Evolutionary conservation across 2,888 invertebrate species (phyloP), one percentile per base, ranked within the genome.

Genomic region (Hydrotaea diabolus): DNA sequence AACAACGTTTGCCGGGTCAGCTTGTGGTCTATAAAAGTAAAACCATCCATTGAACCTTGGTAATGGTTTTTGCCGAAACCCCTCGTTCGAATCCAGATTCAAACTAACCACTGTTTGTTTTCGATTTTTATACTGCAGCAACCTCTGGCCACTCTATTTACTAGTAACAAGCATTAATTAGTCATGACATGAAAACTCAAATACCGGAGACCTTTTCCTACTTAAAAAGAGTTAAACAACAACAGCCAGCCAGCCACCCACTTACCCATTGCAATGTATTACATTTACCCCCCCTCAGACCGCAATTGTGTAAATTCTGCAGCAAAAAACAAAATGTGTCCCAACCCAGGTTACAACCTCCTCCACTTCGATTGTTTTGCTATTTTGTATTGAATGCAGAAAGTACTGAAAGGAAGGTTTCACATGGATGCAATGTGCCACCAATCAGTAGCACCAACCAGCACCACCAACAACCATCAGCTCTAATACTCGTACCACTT

Each of bases 151-250:
- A 36, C 17, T 26, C 31, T 15, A 31, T 31, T 31, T 31, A 36
- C 17, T 2, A 39, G 23, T 23, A 23, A n/a, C 19, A 23, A 39
- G 5, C 43, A 46, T 43, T 46, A 69, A 69, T 69, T 69, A 69
- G 69, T 46, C 46, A 69, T 11, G 23, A 39, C 69, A 69, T 31
- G 49, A 69, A 59, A 46, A 69, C 46, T 9, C 23, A 59, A 26
- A 26, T 26, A 59, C 2, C 23, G 26, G 26, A 62, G 62, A 62
- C 49, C 49, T 49, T 49, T 5, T 49, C n/a, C 49, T 49, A 49
- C 49, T 49, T n/a, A n/a, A 36, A 62, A 62, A n/a, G 31, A 62
- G 62, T 62, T 36, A 15, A 59, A 4, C 55, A 49, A 49, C 15
- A 49, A 49, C 31, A 31, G 3, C 36, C 31, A 62, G 3, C 43